Base-by-base conservation (phyloP, 2,888 invertebrate species). In the Aspidiotus destructor region DNA sequence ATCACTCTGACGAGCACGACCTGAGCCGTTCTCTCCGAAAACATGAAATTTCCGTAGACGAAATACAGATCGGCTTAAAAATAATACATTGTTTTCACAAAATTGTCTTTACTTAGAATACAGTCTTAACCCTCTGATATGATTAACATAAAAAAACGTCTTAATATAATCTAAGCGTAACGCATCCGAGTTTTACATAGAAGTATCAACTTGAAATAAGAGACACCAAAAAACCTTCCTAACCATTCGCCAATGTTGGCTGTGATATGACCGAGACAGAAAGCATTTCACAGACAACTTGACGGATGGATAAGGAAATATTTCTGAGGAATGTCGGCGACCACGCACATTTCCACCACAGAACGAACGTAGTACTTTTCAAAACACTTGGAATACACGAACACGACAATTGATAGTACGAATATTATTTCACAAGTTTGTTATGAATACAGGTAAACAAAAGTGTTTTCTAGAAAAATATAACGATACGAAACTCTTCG, bases 251-350 rank as follows among this genome's bases (percentile, higher is more conserved):
- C 67, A 67, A 67, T 67, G 67, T 67, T 91, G 92, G 92, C 93
- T 93, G 92, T 93, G 93, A 93, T 92, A 92, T 89, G 92, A 85
- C 76, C 77, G 73, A 73, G 77, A 78, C 78, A 79, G 70, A 71
- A 74, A 75, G 81, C 84, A 87, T 86, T 86, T 87, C 91, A 90
- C 91, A 84, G 83, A 89, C 89, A 85, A 86, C 87, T 91, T 89
- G 89, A 88, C 84, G 85, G 84, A 67, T 67, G 67, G 67, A 67
- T 67, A 48, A 67, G 81, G 80, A 81, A 70, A 62, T 70, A 57
- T 54, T 15, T 63, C 13, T 52, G 60, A 41, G 41, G 17, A 58
- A 58, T 40, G 58, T 28, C 28, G 28, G 28, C 48, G n/a, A 13
- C 48, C 48, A 48, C 48, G 48, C 10, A 6, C 48, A 13, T 48